phyloP scores from a whole-genome alignment of 2,888 invertebrate genomes.

The Ichneumoninae sp. region DNA sequence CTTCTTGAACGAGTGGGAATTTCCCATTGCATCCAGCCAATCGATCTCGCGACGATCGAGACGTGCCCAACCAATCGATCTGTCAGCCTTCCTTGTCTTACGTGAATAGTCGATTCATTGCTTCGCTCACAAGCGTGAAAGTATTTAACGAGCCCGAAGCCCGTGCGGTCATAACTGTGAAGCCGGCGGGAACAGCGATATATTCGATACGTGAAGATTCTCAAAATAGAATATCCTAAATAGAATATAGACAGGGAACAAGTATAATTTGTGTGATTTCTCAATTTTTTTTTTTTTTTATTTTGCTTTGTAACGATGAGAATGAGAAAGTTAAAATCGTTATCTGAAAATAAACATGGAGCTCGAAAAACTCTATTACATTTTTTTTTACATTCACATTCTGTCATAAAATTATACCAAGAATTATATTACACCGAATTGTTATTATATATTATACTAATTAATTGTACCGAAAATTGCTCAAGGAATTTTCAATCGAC shows the following conservation, averaged over 20 bases:
- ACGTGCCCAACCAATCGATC: slow-evolving; percentile 51
- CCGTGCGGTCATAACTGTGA: background rate
- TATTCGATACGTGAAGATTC: background rate
- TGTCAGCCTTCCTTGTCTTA: slow-evolving; percentile 23
- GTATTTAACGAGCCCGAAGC: background rate
- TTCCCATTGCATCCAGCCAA: slow-evolving; percentile 17
- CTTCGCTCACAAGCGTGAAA: slow-evolving; percentile 37
- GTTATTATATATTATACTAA: too few species aligned
- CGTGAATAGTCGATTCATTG: slow-evolving; percentile 56
- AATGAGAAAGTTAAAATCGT: slow-evolving; percentile 41
- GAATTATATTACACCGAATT: too few species aligned
- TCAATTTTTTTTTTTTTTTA: slow-evolving; percentile 14
- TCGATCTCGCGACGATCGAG: slow-evolving; percentile 43
- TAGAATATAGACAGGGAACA: background rate
- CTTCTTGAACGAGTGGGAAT: slow-evolving; percentile 14
- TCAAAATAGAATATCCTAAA: background rate
- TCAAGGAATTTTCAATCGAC: background rate
- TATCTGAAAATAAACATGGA: background rate
- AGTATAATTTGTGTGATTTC: slow-evolving; percentile 29
- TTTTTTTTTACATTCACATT: background rate
- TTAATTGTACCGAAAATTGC: background rate
- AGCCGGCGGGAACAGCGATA: background rate
- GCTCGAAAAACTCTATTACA: background rate
- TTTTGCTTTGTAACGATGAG: background rate
- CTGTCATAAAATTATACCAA: background rate